Conservation (phyloP, 23 tunicate species). For the Styela plicata region DNA sequence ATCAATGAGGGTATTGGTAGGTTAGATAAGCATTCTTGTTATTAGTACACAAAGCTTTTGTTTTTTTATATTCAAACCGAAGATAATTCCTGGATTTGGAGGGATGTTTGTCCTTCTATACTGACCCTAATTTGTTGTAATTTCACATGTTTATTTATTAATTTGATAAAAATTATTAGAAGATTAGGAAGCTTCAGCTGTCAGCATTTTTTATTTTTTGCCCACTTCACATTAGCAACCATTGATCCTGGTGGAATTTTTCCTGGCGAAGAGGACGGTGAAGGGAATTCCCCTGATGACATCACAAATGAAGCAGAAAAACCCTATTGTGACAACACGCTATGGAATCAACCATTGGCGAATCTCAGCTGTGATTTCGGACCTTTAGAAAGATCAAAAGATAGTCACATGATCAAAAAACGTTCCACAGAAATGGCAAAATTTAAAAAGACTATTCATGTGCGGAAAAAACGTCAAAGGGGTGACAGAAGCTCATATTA, state of each 20-base stretch:
- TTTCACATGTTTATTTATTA: too few species aligned
- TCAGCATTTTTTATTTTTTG: too few species aligned
- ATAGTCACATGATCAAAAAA: neutral
- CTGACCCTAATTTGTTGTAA: too few species aligned
- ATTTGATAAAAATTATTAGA: too few species aligned
- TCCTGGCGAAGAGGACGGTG: conserved; percentile 28
- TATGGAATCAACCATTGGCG: conserved; percentile 50
- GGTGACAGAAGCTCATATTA: neutral
- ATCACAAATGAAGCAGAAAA: conserved; percentile 20
- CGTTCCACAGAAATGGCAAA: neutral
- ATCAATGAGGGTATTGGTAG: too few species aligned
- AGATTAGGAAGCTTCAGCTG: too few species aligned
- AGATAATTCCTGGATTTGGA: too few species aligned
- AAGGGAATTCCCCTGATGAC: conserved; percentile 31
- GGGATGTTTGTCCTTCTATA: too few species aligned
- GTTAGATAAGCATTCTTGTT: too few species aligned
- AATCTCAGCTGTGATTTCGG: conserved; percentile 91
- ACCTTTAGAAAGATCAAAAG: conserved; percentile 2
- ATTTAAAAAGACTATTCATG: neutral
- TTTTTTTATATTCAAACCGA: too few species aligned
- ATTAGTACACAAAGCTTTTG: too few species aligned
- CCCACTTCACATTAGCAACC: neutral
- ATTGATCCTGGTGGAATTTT: conserved; percentile 3
- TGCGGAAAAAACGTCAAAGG: neutral
- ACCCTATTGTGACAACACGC: conserved; percentile 23